These are phyloP conservation scores for Lethrus apterus DNA, from an alignment of 1,140 invertebrate species.

Conservation along the genomic window DNA sequence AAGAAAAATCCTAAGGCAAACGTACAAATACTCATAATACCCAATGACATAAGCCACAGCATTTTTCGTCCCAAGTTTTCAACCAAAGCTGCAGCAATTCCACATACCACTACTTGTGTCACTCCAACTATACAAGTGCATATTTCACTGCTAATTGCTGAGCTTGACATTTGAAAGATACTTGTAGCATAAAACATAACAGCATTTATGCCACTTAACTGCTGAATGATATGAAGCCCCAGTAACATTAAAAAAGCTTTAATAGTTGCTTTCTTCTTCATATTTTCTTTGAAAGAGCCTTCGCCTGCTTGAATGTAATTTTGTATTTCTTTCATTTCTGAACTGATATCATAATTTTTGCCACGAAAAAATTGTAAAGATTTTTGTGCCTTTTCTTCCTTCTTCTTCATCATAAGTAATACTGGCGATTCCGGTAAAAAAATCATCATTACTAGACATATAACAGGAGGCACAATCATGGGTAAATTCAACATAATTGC, in stretches of 20 bases:
- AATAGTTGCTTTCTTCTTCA: slow-evolving; percentile 40
- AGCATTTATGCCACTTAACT: slow-evolving; percentile 51
- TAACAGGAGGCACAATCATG: slow-evolving; percentile 40
- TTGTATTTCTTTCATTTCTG: slow-evolving; percentile 46
- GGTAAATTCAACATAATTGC: neutral
- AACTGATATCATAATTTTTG: slow-evolving; percentile 49
- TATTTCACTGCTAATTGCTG: slow-evolving; percentile 43
- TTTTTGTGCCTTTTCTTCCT: slow-evolving; percentile 52
- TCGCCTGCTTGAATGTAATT: slow-evolving; percentile 34
- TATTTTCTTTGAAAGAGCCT: slow-evolving; percentile 38
- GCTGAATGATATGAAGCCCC: slow-evolving; percentile 59
- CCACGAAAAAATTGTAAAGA: slow-evolving; percentile 61
- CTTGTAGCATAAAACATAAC: slow-evolving; percentile 50
- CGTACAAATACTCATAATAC: slow-evolving; percentile 55
- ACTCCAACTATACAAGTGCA: slow-evolving; percentile 61
- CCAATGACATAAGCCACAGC: slow-evolving; percentile 56
- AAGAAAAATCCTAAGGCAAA: slow-evolving; percentile 61
- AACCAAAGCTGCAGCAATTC: slow-evolving; percentile 54
- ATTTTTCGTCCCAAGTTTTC: slow-evolving; percentile 57
- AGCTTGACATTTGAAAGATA: slow-evolving; percentile 39
- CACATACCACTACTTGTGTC: slow-evolving; percentile 60
- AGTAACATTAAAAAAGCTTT: slow-evolving; percentile 51
- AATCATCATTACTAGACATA: slow-evolving; percentile 49
- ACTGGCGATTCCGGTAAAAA: slow-evolving; percentile 60
- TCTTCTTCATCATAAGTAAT: slow-evolving; percentile 45